These are phyloP conservation scores for Plagodis pulveraria DNA, from an alignment of 2,888 invertebrate genomes.

Conservation along the genomic window DNA sequence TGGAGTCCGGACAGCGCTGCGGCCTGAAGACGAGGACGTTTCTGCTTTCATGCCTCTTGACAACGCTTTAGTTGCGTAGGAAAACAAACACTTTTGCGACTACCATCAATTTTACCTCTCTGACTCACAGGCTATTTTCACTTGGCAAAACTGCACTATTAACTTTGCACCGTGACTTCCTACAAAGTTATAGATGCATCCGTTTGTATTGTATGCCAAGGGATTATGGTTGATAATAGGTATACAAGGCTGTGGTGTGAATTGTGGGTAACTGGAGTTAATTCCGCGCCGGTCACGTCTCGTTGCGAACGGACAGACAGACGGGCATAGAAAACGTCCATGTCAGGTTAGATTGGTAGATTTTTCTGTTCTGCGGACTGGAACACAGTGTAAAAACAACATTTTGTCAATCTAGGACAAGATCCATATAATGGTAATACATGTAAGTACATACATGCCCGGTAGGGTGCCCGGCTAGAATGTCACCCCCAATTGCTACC, in stretches of 20 bases:
- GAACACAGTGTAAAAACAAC: neutral
- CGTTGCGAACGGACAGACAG: constrained; percentile 61
- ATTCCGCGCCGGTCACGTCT: constrained; percentile 73
- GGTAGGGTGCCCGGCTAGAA: too few species aligned
- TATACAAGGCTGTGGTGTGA: constrained; percentile 39
- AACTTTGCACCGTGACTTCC: constrained; percentile 38
- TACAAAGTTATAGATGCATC: constrained; percentile 37
- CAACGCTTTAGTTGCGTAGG: constrained; percentile 62
- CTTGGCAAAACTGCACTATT: constrained; percentile 30
- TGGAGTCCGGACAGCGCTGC: constrained; percentile 65
- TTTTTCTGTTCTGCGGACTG: constrained; percentile 33
- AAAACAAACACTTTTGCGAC: constrained; percentile 42
- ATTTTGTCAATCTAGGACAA: neutral
- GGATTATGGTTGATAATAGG: constrained; percentile 46
- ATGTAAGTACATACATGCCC: too few species aligned
- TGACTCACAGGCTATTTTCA: constrained; percentile 43
- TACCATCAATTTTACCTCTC: constrained; percentile 32
- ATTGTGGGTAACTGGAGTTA: constrained; percentile 61
- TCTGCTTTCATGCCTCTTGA: constrained; percentile 69
- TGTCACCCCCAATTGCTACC: too few species aligned
- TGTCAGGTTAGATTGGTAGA: constrained; percentile 32
- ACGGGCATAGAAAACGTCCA: constrained; percentile 59
- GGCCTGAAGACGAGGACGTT: constrained; percentile 65
- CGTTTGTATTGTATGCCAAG: constrained; percentile 32
- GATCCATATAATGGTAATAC: neutral